Conservation (phyloP, 2,888 invertebrate genomes). For the Microplitis manilae region DNA sequence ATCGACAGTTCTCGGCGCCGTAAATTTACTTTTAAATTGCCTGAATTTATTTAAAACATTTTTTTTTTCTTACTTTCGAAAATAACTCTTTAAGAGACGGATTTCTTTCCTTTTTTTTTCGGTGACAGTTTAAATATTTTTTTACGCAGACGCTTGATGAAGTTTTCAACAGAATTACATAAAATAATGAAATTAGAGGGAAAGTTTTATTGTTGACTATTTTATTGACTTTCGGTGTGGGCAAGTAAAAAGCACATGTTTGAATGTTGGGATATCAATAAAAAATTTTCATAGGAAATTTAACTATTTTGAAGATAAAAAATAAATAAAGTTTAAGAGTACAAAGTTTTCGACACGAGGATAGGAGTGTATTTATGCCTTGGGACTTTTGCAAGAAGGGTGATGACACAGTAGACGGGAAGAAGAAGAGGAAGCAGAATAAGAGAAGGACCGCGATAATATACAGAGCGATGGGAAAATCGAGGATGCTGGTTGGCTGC, state of each 20-base stretch:
- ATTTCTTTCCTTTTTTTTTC: background rate
- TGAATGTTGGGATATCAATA: background rate
- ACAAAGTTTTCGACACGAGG: constrained; percentile 14
- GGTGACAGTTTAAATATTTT: no score
- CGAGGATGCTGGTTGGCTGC: constrained; percentile 63
- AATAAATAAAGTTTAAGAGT: background rate
- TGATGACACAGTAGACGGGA: constrained; percentile 33
- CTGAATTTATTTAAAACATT: background rate
- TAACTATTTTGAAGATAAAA: background rate
- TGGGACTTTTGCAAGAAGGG: constrained; percentile 44
- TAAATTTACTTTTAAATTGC: background rate
- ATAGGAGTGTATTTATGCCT: constrained; percentile 29
- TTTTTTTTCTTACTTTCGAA: background rate
- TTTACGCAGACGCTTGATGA: no score
- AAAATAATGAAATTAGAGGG: no score
- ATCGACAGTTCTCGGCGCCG: constrained; percentile 25
- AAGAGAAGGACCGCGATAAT: constrained; percentile 26
- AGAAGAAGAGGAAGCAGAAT: background rate
- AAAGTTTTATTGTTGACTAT: no score
- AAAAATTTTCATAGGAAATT: background rate
- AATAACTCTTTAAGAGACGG: no score
- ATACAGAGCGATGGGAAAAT: constrained; percentile 52
- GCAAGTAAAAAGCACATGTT: no score
- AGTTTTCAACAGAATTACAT: no score
- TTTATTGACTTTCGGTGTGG: no score